Base-by-base conservation (phyloP, 1,140 invertebrate genomes). In the Caligus rogercresseyi region DNA sequence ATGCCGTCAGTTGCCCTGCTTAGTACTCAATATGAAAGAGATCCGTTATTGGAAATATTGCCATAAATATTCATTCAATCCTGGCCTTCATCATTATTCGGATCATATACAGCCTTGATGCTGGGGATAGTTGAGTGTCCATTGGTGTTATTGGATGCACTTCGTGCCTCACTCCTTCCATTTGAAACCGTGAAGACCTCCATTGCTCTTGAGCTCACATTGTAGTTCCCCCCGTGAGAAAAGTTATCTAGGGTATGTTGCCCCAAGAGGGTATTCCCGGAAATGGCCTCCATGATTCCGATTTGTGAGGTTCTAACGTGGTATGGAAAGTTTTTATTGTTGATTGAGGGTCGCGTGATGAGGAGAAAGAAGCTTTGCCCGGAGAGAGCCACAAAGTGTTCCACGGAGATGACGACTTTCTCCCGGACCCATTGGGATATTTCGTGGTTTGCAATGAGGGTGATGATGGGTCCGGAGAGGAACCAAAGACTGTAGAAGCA, bases 341-440 rank as follows among this genome's bases (percentile, higher is more conserved):
- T 83, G 54, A 82, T 80, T 11, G 83, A 81, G 19, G 87, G 87
- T 76, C 19, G 19, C 19, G n/a, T 20, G 70, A 74, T 73, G 72
- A 82, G 79, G 73, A 92, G 74, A 74, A 93, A 93, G 70, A 85
- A 78, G 3, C 84, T 70, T 69, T 91, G 88, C 25, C 87, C 89
- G 25, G 80, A 72, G 66, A 87, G 80, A 15, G 83, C 78, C 18
- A 90, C 83, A 59, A 81, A 80, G 24, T 85, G 75, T 15, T 88
- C 78, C 2, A 89, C 83, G 14, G 81, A 84, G 66, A 83, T 84
- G 0, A 89, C 85, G 0, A 89, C 81, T 68, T 87, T 91, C 70
- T 92, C 89, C 66, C 90, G 72, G n/a, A 90, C 82, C 88, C 88
- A 93, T 72, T 84, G 83, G 71, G 88, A 85, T 58, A 93, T 82